These are phyloP conservation scores for Phragmatobia fuliginosa DNA, from an alignment of 2,888 invertebrate genomes.

Conservation along the genomic window DNA sequence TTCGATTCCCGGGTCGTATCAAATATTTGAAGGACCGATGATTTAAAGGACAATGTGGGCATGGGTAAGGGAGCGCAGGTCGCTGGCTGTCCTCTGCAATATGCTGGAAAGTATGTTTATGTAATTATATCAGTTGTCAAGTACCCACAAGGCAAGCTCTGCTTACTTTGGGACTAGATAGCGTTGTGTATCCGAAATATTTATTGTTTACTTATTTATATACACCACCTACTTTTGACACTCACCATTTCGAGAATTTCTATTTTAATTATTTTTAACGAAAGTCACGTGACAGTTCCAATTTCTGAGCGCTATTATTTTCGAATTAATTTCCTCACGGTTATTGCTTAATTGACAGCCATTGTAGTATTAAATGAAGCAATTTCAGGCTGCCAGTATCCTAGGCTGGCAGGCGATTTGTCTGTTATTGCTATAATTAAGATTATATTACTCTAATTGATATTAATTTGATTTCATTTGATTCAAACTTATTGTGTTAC, in stretches of 20 bases:
- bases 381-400: constrained; percentile 9
- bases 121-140: too few relatives aligned
- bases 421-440: not conserved
- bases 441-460: not conserved
- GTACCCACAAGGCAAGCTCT: too few relatives aligned
- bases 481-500: not conserved
- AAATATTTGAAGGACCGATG: too few relatives aligned
- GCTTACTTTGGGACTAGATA: too few relatives aligned
- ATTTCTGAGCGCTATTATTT: constrained; percentile 8
- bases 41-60: too few relatives aligned
- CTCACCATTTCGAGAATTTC: not conserved
- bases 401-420: not conserved
- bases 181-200: too few relatives aligned
- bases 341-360: constrained; percentile 14
- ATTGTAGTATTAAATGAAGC: constrained; percentile 10
- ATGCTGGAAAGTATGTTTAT: too few relatives aligned
- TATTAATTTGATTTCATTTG: not conserved
- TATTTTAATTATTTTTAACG: constrained; percentile 2
- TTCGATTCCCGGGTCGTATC: too few relatives aligned
- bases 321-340: constrained; percentile 9
- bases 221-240: too few relatives aligned
- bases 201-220: too few relatives aligned
- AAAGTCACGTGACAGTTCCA: not conserved
- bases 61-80: too few relatives aligned
- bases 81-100: too few relatives aligned